Evolutionary conservation across 1,140 invertebrate genomes (phyloP), one percentile per base, ranked within the genome.

Genomic region (Teleopsis dalmanni): DNA sequence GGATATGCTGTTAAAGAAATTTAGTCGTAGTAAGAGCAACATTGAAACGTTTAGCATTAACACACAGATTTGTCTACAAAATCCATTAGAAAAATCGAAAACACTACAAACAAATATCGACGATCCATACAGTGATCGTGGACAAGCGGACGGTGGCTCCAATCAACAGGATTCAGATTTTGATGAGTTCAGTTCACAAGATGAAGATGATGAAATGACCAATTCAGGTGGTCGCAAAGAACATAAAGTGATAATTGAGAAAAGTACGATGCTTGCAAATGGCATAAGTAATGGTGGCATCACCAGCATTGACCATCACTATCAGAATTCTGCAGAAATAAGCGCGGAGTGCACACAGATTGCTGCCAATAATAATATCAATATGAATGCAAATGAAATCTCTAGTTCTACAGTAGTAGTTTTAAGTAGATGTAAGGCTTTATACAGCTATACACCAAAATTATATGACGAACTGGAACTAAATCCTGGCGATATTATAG

Each of bases 381-480:
- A 21, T 22, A 27, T 19, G 4, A 25, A 10, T 27, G 19, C 26
- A 13, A 47, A 54, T 50, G 31, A 43, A 13, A 16, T 14, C n/a
- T 31, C 67, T n/a, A 51, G 46, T 38, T 69, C 60, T 22, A 53
- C 65, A 27, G 70, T 67, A 46, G 76, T 73, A 43, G 74, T 13
- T 68, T 76, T 41, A 78, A 52, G 84, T 18, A 80, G 81, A 52
- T 95, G 91, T 65, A 81, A 81, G 55, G 91, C 87, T 1, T 73
- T 95, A 3, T 95, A 95, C 65, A 82, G 87, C 36, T 95, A 95
- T 68, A 80, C 84, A 51, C 89, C 91, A 9, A 88, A 88, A 62
- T 75, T 93, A 33, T 83, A 85, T 58, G 91, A 95, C 73, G 91
- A 96, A 70, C 77, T 96, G 16, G 86, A 83, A 37, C 76, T 95